Base-by-base conservation (phyloP, 2,113 vertebrate genomes). In the Hippocampus mohnikei region DNA sequence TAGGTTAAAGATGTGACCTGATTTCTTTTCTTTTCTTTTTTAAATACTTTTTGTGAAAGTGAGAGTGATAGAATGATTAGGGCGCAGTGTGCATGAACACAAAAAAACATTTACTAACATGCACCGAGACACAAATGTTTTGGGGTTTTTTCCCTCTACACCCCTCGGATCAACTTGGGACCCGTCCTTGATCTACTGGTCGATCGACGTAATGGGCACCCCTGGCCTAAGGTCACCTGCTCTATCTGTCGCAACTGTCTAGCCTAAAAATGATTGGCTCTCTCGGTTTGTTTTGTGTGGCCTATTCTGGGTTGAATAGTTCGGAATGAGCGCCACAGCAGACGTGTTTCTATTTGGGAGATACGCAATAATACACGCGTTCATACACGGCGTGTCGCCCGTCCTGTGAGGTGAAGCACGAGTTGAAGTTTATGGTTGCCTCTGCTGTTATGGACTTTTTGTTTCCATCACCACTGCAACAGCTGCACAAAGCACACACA, bases 391-490 rank as follows among this genome's bases (percentile, higher is more conserved):
- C 41, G 53, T 71, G 18, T 66, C 67, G 27, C 59, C 13, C 42
- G 1, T 15, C 56, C 2, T 48, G 10, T 20, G 27, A 74, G 12
- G 2, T 23, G 21, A 42, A 21, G 60, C 62, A 23, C 1, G 40
- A 23, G 21, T 21, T 41, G 60, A 3, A 76, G 74, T 59, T 5
- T 15, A 33, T 23, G 64, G 59, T 63, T 70, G 52, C n/a, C 40
- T 79, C 85, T 87, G 85, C 80, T 90, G 88, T 79, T 12, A 8
- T 23, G 9, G 48, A 16, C 78, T 74, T 74, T 81, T 77, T 83
- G 76, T 80, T 16, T 74, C 71, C 27, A 61, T 85, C 70, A 11
- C 52, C 56, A 41, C 21, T 15, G 73, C 11, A 37, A 83, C 81
- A 66, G 78, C 42, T 46, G n/a, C 44, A 56, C 8, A 1, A 8